phyloP scores from a whole-genome alignment of 2,888 invertebrate species.

The Hedya salicella region DNA sequence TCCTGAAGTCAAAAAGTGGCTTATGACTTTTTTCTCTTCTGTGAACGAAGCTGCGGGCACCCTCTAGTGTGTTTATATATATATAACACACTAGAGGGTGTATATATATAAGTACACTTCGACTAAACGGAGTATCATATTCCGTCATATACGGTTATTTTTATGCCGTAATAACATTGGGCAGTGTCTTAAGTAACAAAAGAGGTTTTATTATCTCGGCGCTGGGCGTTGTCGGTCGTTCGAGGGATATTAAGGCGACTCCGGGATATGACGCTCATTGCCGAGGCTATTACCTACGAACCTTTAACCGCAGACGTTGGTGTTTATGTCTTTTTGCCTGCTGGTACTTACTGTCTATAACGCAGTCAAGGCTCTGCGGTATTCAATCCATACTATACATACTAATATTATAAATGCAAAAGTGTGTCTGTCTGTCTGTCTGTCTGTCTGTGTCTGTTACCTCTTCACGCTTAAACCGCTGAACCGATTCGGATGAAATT shows the following conservation, averaged over 20 bases:
- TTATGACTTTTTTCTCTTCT: no score
- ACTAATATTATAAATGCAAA: no score
- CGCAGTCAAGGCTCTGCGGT: not conserved
- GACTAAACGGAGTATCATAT: slow-evolving; percentile 24
- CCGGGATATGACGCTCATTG: slow-evolving; percentile 31
- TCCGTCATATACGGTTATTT: slow-evolving; percentile 26
- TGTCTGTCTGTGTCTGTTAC: no score
- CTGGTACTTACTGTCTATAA: slow-evolving; percentile 11
- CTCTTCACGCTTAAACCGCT: no score
- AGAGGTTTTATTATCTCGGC: slow-evolving; percentile 32
- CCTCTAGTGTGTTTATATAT: no score
- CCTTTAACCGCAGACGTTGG: slow-evolving; percentile 18
- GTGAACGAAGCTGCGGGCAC: no score
- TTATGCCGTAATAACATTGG: slow-evolving; percentile 39
- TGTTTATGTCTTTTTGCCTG: slow-evolving; percentile 22
- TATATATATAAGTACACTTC: not conserved
- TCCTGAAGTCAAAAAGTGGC: no score
- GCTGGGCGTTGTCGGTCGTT: no score
- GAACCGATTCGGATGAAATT: no score
- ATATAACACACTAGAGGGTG: no score
- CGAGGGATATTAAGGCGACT: slow-evolving; percentile 24
- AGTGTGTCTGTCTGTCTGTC: no score
- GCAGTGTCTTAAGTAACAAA: slow-evolving; percentile 40
- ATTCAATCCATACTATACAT: not conserved
- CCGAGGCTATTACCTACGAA: slow-evolving; percentile 36